These are phyloP conservation scores for Crambe crambe DNA, from an alignment of 37 sponge, comb jelly and placozoan species.

Conservation along the genomic window DNA sequence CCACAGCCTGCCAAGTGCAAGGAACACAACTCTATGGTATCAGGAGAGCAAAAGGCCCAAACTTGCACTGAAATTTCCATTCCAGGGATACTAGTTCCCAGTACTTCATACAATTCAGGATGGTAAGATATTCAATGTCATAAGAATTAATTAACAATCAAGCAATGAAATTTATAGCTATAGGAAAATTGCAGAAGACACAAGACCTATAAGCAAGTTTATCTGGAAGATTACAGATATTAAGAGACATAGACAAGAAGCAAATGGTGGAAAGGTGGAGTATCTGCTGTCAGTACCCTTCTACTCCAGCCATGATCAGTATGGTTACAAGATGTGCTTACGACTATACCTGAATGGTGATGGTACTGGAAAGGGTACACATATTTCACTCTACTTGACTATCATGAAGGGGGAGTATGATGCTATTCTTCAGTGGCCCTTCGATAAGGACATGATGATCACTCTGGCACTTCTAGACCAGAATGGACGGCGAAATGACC, in stretches of 20 bases:
- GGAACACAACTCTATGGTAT: not conserved
- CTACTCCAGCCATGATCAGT: constrained; percentile 72
- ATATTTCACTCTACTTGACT: constrained; percentile 80
- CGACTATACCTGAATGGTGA: constrained; percentile 86
- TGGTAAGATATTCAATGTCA: too few species aligned
- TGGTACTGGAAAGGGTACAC: constrained; percentile 72
- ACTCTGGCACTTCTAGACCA: constrained; percentile 71
- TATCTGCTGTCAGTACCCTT: constrained; percentile 86
- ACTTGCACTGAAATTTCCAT: constrained; percentile 6
- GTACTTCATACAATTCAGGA: too few species aligned
- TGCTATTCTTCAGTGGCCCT: constrained; percentile 85
- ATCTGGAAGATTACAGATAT: constrained; percentile 88
- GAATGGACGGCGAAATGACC: constrained; percentile 40
- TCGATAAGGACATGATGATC: constrained; percentile 67
- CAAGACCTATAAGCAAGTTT: constrained; percentile 62
- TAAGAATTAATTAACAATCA: too few species aligned
- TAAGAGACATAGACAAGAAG: constrained; percentile 62
- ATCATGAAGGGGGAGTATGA: constrained; percentile 89
- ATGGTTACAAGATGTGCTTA: constrained; percentile 86
- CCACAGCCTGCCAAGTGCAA: constrained; percentile 45
- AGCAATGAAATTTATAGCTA: constrained; percentile 9
- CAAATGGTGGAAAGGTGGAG: constrained; percentile 58
- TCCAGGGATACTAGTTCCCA: too few species aligned
- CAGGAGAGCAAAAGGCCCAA: not conserved
- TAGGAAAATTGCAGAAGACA: constrained; percentile 60